Evolutionary conservation across 1,140 invertebrate genomes (phyloP), one percentile per base, ranked within the genome.

Genomic region (Macrotrachela quadricornifera): DNA sequence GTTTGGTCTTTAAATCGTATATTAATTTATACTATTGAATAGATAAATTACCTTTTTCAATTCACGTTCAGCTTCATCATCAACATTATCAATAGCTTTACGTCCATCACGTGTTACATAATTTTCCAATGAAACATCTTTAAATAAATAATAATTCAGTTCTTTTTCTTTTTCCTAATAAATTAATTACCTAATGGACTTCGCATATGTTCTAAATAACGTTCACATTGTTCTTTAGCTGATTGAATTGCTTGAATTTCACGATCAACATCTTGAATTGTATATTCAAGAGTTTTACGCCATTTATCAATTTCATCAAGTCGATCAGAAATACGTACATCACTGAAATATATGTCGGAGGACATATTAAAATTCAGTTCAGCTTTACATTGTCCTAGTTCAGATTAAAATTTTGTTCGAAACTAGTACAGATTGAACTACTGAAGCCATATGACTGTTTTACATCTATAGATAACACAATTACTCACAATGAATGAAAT

Each of bases 31-130:
- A 2, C 21, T 15, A n/a, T n/a, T 49, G 3, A 49, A 17, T 40
- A 18, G 54, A 10, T 9, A 54, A 42, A 2, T 14, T 55, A 82
- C 81, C 63, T 80, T 83, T 67, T 82, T 82, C 46, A 88, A 68
- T 68, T 86, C 81, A 15, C 73, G 75, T 62, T 84, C 80, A 37
- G 77, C 79, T 57, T 83, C 79, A 68, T 87, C 85, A 54, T 81
- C 78, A 6, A 83, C 84, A 30, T 85, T 70, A 66, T 87, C 83
- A 15, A 78, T 75, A n/a, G 76, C 76, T 52, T 78, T 73, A 48
- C 83, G 76, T 42, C 78, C 77, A 62, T 86, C 83, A 56, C 84
- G 74, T 62, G 80, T 78, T 0, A 78, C 79, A 42, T 86, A 73
- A 62, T 81, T 83, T 65, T 86, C 80, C 47, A 77, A 77, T 36